Evolutionary conservation across 2,113 vertebrate genomes (phyloP).

Genomic region (Protomyctophum bolini): DNA sequence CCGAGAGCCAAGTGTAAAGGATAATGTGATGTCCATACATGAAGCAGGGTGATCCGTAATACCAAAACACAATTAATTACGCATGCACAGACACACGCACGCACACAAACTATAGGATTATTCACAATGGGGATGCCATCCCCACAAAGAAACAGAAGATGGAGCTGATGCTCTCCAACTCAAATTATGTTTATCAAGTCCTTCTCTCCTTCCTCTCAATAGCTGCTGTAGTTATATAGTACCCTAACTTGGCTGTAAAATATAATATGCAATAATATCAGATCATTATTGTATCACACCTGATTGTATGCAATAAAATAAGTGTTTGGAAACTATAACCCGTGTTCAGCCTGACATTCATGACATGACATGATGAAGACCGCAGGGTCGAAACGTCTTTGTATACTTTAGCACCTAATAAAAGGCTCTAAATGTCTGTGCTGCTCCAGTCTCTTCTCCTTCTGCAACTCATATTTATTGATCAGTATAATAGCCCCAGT

Average conservation of each 20-base stretch:
- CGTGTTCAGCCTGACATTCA: conserved; percentile 5
- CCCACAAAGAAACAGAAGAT: conserved; percentile 54
- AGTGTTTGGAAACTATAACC: conserved; percentile 12
- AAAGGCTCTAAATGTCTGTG: too few species aligned
- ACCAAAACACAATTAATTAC: too few species aligned
- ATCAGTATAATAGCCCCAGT: conserved; percentile 31
- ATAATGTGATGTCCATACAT: too few species aligned
- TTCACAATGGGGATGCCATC: conserved; percentile 37
- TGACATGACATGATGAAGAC: too few species aligned
- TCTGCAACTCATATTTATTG: conserved; percentile 26
- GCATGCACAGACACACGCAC: too few species aligned
- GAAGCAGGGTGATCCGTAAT: too few species aligned
- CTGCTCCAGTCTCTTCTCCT: too few species aligned
- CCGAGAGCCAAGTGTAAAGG: too few species aligned
- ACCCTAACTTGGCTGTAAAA: conserved; percentile 4
- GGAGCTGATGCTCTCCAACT: conserved; percentile 53
- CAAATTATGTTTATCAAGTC: neutral
- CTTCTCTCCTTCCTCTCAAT: neutral
- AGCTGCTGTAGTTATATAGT: neutral
- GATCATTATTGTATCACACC: conserved; percentile 8
- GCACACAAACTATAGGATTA: too few species aligned
- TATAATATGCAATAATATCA: conserved; percentile 17
- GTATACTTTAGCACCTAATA: too few species aligned
- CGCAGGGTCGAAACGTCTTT: too few species aligned
- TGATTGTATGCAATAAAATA: conserved; percentile 29